A percentile compares a stretch with the other conserved stretches of the same genome.
phyloP scores from a whole-genome alignment of 1,140 invertebrate genomes.

The Plectrocnemia conspersa region DNA sequence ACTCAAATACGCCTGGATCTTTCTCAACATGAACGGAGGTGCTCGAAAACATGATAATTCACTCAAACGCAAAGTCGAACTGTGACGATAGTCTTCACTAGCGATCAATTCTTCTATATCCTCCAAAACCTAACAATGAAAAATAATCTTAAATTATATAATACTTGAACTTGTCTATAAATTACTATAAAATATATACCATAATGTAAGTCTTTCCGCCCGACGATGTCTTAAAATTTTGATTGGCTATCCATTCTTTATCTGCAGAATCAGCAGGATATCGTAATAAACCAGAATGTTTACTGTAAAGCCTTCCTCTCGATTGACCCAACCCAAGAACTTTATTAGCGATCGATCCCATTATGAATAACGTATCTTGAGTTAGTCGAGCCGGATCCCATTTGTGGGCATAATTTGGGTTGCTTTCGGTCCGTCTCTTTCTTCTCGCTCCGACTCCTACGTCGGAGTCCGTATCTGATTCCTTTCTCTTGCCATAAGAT shows the following conservation, averaged over 20 bases:
- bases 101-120: conserved; percentile 71
- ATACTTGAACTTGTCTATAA: too few species aligned
- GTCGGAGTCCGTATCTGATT: conserved; percentile 58
- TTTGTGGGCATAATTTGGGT: conserved; percentile 48
- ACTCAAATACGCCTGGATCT: conserved; percentile 60
- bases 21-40: conserved; percentile 66
- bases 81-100: conserved; percentile 68
- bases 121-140: conserved; percentile 57
- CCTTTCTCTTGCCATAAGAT: conserved; percentile 56
- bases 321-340: conserved; percentile 69
- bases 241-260: conserved; percentile 74
- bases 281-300: conserved; percentile 71
- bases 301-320: conserved; percentile 67
- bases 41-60: conserved; percentile 69
- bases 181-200: too few species aligned
- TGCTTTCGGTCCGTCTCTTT: conserved; percentile 41
- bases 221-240: conserved; percentile 69
- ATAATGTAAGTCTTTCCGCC: conserved; percentile 76
- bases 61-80: conserved; percentile 58
- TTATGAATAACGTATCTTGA: conserved; percentile 68
- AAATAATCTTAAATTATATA: too few species aligned
- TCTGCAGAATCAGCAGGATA: conserved; percentile 78
- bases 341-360: conserved; percentile 72
- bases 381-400: conserved; percentile 70
- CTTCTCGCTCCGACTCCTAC: conserved; percentile 43